Evolutionary conservation across 2,888 invertebrate genomes (phyloP).

Genomic region (Timandra comae): DNA sequence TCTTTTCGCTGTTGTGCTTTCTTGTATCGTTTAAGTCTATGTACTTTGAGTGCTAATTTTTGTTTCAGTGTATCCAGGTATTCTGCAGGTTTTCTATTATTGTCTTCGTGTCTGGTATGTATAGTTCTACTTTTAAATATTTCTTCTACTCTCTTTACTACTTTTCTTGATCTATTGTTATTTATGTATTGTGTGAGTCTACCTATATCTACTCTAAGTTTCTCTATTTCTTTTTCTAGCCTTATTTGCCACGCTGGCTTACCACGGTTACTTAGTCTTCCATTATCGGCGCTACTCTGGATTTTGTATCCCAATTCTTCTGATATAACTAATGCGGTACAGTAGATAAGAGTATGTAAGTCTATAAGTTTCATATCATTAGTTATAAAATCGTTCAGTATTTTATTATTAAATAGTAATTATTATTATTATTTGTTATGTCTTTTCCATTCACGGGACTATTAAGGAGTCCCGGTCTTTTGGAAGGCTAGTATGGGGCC

Average conservation of each 20-base stretch:
- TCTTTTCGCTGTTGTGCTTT: constrained; percentile 6
- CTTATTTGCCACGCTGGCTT: constrained; percentile 19
- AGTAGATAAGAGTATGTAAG: constrained; percentile 13
- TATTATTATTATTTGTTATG: too few relatives aligned
- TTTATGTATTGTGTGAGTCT: constrained; percentile 18
- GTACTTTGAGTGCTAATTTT: constrained; percentile 7
- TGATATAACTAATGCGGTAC: constrained; percentile 12
- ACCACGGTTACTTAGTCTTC: background rate
- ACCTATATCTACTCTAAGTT: constrained; percentile 13
- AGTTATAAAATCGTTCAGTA: too few relatives aligned
- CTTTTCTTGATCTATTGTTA: constrained; percentile 12
- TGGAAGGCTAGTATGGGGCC: too few relatives aligned
- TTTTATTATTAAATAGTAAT: too few relatives aligned
- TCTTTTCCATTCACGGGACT: too few relatives aligned
- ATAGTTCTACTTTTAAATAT: constrained; percentile 8
- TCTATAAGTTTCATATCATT: too few relatives aligned
- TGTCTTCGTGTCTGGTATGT: constrained; percentile 16
- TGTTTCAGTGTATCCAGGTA: constrained; percentile 20
- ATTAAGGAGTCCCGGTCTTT: too few relatives aligned
- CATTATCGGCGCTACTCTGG: background rate
- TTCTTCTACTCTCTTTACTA: constrained; percentile 10
- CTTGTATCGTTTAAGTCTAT: constrained; percentile 4
- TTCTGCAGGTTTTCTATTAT: constrained; percentile 16
- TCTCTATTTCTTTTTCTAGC: constrained; percentile 15
- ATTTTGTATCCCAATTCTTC: constrained; percentile 9